Evolutionary conservation across 2,888 invertebrate genomes (phyloP).

Genomic region (Oeneis ivallda): DNA sequence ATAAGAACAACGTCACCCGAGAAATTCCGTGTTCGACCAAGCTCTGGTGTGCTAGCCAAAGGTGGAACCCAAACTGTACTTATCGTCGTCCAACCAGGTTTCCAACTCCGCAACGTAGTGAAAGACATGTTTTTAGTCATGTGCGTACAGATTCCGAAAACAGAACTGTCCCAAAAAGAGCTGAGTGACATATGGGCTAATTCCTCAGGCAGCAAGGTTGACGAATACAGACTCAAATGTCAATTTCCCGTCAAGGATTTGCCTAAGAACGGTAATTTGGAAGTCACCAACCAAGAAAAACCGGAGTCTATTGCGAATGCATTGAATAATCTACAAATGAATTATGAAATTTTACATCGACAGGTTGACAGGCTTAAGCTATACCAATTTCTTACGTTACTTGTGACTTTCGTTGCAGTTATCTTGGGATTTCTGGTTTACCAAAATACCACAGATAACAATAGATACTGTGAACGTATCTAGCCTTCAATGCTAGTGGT

Average conservation of each 20-base stretch:
- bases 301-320: constrained; percentile 90
- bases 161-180: constrained; percentile 82
- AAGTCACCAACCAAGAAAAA: constrained; percentile 80
- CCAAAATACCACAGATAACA: constrained; percentile 53
- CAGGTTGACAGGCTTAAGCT: constrained; percentile 61
- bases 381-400: constrained; percentile 60
- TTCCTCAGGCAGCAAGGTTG: constrained; percentile 81
- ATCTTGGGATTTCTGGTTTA: constrained; percentile 62
- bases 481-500: constrained; percentile 67
- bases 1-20: constrained; percentile 98
- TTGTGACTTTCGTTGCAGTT: constrained; percentile 57
- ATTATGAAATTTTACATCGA: constrained; percentile 57
- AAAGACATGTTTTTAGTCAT: constrained; percentile 95
- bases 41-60: constrained; percentile 87
- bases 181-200: constrained; percentile 88
- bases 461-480: constrained; percentile 63
- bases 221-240: constrained; percentile 88
- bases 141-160: constrained; percentile 86
- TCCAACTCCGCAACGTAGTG: constrained; percentile 84
- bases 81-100: constrained; percentile 89
- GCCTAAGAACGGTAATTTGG: constrained; percentile 60
- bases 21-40: constrained; percentile 96
- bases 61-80: constrained; percentile 84
- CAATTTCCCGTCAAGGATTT: constrained; percentile 77
- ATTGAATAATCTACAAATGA: constrained; percentile 60